Evolutionary conservation across 2,797 vertebrate species (phyloP), one percentile per base, ranked within the genome.

Genomic region (Fundulus diaphanus): DNA sequence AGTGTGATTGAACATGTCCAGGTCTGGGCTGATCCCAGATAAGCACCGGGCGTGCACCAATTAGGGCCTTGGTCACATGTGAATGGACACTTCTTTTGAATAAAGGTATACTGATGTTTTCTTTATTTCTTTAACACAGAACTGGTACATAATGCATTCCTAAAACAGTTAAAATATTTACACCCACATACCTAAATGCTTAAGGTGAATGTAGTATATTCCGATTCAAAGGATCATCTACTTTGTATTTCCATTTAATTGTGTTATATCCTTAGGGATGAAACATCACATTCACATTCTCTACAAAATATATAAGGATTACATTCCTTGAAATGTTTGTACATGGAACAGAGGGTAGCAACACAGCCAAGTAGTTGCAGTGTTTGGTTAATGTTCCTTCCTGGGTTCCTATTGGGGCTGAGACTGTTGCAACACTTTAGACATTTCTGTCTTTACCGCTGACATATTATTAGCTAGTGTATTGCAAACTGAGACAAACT

Each of bases 11-110:
- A 88, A 79, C 83, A 82, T 78, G 83, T 82, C 72, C 56, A 46
- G 73, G 87, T 85, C 83, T 85, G 82, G 73, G 52, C 77, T 79
- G 89, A 88, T 88, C 77, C 54, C 5, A 82, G 90, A 91, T 91
- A 90, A 91, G 89, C 81, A 78, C 70, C 46, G 81, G 80, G 75
- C 80, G 82, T 85, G 85, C 74, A 77, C 76, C 76, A 37, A 54
- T 78, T 73, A 77, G 48, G 67, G 49, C 48, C 9, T 3, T 57
- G 69, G 56, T 52, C 73, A 79, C 73, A 33, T 59, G 29, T 33
- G 76, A 24, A 2, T 5, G 76, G 24, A 29, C 29, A 35, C 13
- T 31, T 24, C 27, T 24, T 20, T 61, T 42, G 13, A 72, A 33
- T 31, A 22, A 70, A 56, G n/a, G n/a, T 42, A 42, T 42, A 42